Evolutionary conservation across 2,797 vertebrate genomes (phyloP).

Genomic region (Danio tinwini): DNA sequence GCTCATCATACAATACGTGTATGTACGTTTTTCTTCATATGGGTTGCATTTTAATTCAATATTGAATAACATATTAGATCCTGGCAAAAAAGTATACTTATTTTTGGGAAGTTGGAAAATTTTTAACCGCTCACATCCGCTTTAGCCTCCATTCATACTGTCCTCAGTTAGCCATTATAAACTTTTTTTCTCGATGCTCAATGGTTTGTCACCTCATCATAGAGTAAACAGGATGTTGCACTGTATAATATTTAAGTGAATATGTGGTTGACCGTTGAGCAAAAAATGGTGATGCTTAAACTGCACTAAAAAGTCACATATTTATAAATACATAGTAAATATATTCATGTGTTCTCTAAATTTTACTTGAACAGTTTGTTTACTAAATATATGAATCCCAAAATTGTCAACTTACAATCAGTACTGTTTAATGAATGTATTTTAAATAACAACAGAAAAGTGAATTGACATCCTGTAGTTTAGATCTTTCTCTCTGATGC

Average conservation of each 20-base stretch:
- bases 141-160: background rate
- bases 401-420: background rate
- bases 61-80: background rate
- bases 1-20: background rate
- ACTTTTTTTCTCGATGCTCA: background rate
- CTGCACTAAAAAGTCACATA: background rate
- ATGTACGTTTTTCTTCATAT: background rate
- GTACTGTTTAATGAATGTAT: background rate
- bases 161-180: constrained; percentile 5
- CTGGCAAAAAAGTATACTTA: background rate
- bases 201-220: background rate
- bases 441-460: background rate
- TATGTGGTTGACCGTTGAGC: constrained; percentile 3
- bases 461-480: background rate
- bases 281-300: constrained; percentile 2
- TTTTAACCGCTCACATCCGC: background rate
- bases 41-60: background rate
- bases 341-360: background rate
- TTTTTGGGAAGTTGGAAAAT: background rate
- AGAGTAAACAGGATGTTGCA: constrained; percentile 29
- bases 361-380: background rate
- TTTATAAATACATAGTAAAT: too few species aligned
- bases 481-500: background rate
- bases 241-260: background rate
- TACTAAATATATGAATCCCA: background rate